Evolutionary conservation across 1,140 invertebrate species (phyloP), one percentile per base, ranked within the genome.

Genomic region (Seison nebaliae): DNA sequence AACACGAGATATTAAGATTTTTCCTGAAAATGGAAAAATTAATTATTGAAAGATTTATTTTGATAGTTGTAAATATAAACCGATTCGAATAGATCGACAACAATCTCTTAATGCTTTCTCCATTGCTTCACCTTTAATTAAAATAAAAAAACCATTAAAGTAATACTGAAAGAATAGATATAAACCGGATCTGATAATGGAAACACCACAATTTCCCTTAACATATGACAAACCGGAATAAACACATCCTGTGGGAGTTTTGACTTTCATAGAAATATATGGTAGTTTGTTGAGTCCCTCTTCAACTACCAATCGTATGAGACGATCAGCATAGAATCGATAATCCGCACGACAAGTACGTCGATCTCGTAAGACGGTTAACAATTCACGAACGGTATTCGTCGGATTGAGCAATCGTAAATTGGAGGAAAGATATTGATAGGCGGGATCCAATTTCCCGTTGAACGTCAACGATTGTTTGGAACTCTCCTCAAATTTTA

Each of bases 171-270:
- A 15, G 19, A 16, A 29, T 28, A 19, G 15, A 18, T 15, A 49
- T 49, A 49, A 39, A 58, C 63, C 84, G 55, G 66, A 69, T 45
- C 83, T 64, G 14, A 91, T 77, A 50, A 93, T 83, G 26, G 79
- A 84, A n/a, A 96, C 86, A 7, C 86, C 88, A 64, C 86, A 94
- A 55, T 93, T 94, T 20, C 86, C 84, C 47, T 81, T 77, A 37
- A 77, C 71, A 62, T 83, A 93, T 47, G 76, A 75, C 0, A 94
- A 60, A 2, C 88, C 88, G 3, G 19, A 14, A 29, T 32, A 43
- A 8, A 35, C 30, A 28, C 23, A 40, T 54, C 71, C 78, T 11
- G 84, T 93, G 2, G 88, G 88, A 19, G 88, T 96, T 12, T 71
- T 73, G 4, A 96, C 73, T 42, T 72, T 67, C 53, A 72, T 74